A percentile compares a stretch with the other conserved stretches of the same genome.
These are phyloP conservation scores for Monopis laevigella DNA, from an alignment of 2,888 invertebrate species.

Conservation along the genomic window DNA sequence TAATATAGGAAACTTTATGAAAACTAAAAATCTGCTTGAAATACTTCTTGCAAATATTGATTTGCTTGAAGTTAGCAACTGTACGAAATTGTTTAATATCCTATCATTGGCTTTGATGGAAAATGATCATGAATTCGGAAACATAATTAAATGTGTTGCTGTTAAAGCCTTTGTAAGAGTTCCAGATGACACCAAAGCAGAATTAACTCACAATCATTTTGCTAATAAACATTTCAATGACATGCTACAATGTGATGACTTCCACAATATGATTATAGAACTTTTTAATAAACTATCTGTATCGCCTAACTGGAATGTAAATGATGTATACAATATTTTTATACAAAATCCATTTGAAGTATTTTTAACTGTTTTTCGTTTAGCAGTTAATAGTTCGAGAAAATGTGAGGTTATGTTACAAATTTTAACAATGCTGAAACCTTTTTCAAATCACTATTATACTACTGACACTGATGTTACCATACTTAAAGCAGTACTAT, in stretches of 20 bases:
- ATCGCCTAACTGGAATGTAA: constrained; percentile 30
- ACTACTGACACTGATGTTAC: constrained; percentile 39
- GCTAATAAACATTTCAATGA: constrained; percentile 31
- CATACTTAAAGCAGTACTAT: constrained; percentile 32
- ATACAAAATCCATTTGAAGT: constrained; percentile 43
- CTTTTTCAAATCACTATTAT: constrained; percentile 42
- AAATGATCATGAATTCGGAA: constrained; percentile 24
- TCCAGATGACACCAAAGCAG: constrained; percentile 27
- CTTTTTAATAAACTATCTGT: constrained; percentile 47
- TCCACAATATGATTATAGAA: constrained; percentile 31
- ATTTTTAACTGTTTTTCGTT: constrained; percentile 36
- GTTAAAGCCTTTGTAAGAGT: constrained; percentile 38
- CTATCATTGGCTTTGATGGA: constrained; percentile 26
- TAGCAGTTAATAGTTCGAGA: constrained; percentile 38
- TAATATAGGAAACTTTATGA: constrained; percentile 33
- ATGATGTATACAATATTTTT: constrained; percentile 38
- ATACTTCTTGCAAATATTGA: constrained; percentile 30
- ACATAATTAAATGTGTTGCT: constrained; percentile 26
- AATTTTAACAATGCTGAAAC: constrained; percentile 34
- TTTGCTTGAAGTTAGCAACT: constrained; percentile 31
- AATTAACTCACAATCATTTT: constrained; percentile 36
- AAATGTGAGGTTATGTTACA: constrained; percentile 43
- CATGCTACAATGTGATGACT: constrained; percentile 28
- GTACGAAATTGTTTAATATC: constrained; percentile 29
- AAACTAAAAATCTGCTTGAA: constrained; percentile 29